These are phyloP conservation scores for Ceryle rudis DNA, from an alignment of 2,797 vertebrate genomes.

Conservation along the genomic window DNA sequence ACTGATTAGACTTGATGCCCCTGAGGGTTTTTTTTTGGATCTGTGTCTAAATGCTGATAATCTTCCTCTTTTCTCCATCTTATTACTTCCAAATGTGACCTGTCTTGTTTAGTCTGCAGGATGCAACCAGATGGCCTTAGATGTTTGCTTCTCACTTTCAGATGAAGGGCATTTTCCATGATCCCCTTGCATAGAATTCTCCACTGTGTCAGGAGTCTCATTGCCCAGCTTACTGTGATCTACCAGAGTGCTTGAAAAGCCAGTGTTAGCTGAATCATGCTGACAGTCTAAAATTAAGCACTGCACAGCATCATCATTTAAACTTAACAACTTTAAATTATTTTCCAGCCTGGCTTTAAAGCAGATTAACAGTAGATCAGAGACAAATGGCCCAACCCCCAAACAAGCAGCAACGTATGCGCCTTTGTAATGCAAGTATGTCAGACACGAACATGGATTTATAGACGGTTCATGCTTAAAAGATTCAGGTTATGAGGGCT, in stretches of 20 bases:
- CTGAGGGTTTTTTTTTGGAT: not conserved
- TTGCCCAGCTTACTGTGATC: not conserved
- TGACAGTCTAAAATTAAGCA: constrained; percentile 40
- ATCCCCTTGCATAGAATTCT: not conserved
- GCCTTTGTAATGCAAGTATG: constrained; percentile 27
- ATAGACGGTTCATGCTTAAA: not conserved
- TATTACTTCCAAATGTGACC: not conserved
- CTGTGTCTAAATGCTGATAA: not conserved
- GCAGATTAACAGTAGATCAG: constrained; percentile 25
- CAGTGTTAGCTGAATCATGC: constrained; percentile 21
- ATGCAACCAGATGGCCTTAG: not conserved
- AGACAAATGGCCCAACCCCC: constrained; percentile 9
- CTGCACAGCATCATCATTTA: not conserved
- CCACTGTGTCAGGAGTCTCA: not conserved
- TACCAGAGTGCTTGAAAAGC: not conserved
- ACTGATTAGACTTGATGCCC: not conserved
- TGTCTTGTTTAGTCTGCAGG: not conserved
- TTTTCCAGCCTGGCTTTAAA: constrained; percentile 30
- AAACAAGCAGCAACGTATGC: not conserved
- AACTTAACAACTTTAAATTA: not conserved
- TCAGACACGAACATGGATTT: not conserved
- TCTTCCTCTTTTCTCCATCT: not conserved
- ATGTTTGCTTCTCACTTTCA: not conserved
- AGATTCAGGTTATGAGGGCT: not conserved
- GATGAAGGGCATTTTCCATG: not conserved